phyloP scores from a whole-genome alignment of 2,888 invertebrate species.

The Melanchra persicariae region DNA sequence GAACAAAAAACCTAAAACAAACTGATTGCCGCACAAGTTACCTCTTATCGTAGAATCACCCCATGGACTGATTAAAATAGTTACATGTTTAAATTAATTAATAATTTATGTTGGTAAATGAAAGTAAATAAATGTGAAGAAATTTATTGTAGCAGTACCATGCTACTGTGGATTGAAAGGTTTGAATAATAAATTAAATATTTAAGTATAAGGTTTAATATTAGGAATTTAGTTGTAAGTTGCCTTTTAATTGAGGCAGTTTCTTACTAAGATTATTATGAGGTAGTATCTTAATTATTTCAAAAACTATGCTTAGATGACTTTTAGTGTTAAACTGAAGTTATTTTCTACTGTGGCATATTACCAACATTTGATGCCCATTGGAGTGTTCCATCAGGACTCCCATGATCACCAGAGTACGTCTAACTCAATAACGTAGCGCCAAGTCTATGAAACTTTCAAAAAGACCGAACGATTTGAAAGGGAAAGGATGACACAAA shows the following conservation, averaged over 20 bases:
- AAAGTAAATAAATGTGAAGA: not conserved
- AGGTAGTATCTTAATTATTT: not conserved
- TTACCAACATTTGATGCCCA: conserved; percentile 46
- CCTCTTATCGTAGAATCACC: too few species aligned
- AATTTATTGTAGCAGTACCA: not conserved
- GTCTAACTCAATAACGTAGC: not conserved
- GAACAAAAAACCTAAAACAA: too few species aligned
- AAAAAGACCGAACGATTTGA: conserved; percentile 10
- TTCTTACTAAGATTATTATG: not conserved
- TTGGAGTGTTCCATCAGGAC: conserved; percentile 27
- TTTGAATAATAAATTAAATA: not conserved
- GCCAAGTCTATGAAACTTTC: conserved; percentile 32
- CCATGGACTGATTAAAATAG: not conserved
- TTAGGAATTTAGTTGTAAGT: not conserved
- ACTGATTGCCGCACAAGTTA: too few species aligned
- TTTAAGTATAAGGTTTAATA: not conserved
- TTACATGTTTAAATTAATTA: not conserved
- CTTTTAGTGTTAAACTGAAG: not conserved
- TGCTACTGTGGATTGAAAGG: not conserved
- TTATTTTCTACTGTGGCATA: conserved; percentile 10
- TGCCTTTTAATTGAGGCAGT: not conserved
- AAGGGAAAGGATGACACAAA: conserved; percentile 42
- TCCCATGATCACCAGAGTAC: conserved; percentile 33
- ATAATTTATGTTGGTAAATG: not conserved
- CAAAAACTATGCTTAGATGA: conserved; percentile 5